phyloP scores from a whole-genome alignment of 1,140 invertebrate genomes.

The Papilio dardanus region DNA sequence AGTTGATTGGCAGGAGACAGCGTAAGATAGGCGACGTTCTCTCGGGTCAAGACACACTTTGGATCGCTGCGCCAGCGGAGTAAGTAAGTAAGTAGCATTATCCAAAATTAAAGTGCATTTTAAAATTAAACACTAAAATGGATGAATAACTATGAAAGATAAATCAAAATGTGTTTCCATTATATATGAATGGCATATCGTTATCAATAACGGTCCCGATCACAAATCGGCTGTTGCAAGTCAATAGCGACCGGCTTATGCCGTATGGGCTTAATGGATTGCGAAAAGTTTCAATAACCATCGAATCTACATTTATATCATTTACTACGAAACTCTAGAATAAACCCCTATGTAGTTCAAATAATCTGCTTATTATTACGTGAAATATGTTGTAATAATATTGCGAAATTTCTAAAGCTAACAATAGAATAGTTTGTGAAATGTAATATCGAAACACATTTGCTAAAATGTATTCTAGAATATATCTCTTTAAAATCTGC shows the following conservation, averaged over 20 bases:
- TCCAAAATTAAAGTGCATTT: neutral
- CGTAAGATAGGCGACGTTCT: too few relatives aligned
- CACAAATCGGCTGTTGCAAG: slow-evolving; percentile 39
- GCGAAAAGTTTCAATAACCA: slow-evolving; percentile 39
- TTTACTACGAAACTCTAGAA: slow-evolving; percentile 13
- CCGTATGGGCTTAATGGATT: slow-evolving; percentile 38
- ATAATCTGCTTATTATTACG: neutral
- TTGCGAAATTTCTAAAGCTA: too few relatives aligned
- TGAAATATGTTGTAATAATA: neutral
- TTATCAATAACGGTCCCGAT: slow-evolving; percentile 37
- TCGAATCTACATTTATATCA: slow-evolving; percentile 38
- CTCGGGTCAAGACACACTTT: too few relatives aligned
- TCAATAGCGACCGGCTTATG: slow-evolving; percentile 37
- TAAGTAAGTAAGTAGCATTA: too few relatives aligned
- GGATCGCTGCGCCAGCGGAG: too few relatives aligned
- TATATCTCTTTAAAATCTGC: neutral
- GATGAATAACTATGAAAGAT: slow-evolving; percentile 20
- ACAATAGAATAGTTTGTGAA: neutral
- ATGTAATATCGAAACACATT: neutral
- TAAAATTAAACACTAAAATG: neutral
- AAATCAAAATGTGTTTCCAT: slow-evolving; percentile 31
- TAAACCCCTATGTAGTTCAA: neutral
- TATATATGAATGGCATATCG: slow-evolving; percentile 37
- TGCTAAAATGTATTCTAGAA: neutral
- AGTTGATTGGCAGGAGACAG: too few relatives aligned